These are phyloP conservation scores for Apeltes quadracus DNA, from an alignment of 2,113 vertebrate genomes.

Conservation along the genomic window DNA sequence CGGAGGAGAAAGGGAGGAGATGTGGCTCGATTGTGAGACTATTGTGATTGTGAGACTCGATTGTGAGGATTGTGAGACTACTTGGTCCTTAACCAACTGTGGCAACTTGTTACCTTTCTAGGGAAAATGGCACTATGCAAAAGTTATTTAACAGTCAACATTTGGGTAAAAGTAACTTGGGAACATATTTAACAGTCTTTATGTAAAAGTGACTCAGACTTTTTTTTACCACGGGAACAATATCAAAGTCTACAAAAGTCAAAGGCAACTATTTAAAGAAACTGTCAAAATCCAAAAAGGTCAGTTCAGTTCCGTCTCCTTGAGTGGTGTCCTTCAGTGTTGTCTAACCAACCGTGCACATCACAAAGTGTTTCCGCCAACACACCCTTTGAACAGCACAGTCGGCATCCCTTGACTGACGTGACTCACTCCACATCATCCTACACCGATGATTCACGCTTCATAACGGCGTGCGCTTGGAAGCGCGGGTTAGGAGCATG, in stretches of 20 bases:
- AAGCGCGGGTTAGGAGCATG: conserved; percentile 69
- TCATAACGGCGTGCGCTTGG: conserved; percentile 41
- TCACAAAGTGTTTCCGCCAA: conserved; percentile 41
- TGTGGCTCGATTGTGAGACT: too few relatives aligned
- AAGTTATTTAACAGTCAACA: neutral
- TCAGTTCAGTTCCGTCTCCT: conserved; percentile 6
- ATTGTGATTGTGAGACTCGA: too few relatives aligned
- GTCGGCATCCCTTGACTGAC: conserved; percentile 62
- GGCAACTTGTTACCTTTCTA: neutral
- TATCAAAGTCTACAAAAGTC: neutral
- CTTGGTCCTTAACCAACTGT: neutral
- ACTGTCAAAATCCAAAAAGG: neutral
- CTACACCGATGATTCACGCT: conserved; percentile 72
- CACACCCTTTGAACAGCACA: conserved; percentile 56
- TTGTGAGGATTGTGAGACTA: too few relatives aligned
- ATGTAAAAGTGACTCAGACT: neutral
- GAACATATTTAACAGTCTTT: neutral
- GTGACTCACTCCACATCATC: conserved; percentile 69
- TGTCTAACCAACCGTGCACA: conserved; percentile 29
- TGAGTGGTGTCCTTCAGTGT: conserved; percentile 20
- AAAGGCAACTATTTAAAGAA: neutral
- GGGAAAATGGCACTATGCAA: neutral
- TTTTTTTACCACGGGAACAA: neutral
- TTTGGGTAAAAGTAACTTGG: neutral
- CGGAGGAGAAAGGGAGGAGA: conserved; percentile 31